These are phyloP conservation scores for Eristalis pertinax DNA, from an alignment of 2,888 invertebrate species.

Conservation along the genomic window DNA sequence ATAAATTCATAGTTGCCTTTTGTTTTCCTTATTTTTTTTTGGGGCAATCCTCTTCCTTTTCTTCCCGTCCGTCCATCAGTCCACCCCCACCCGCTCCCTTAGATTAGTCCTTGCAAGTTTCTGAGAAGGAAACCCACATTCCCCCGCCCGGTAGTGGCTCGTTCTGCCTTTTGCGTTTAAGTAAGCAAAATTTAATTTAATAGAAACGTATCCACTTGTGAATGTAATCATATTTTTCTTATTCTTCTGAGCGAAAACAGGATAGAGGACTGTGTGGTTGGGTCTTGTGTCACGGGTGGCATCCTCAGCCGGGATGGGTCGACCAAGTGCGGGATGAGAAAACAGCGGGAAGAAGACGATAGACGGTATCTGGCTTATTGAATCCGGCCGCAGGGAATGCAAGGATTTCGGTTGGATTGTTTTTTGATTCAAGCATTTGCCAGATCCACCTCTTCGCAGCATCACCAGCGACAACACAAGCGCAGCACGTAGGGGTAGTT, in stretches of 20 bases:
- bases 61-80: neutral
- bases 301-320: neutral
- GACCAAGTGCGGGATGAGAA: conserved; percentile 13
- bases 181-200: conserved; percentile 72
- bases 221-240: conserved; percentile 72
- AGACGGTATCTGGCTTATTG: conserved; percentile 52
- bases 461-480: neutral
- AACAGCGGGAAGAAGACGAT: neutral
- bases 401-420: conserved; percentile 65
- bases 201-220: conserved; percentile 73
- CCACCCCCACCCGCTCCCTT: conserved; percentile 8
- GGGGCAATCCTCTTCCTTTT: neutral
- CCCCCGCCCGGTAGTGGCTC: conserved; percentile 15
- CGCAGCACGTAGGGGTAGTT: conserved; percentile 50
- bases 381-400: conserved; percentile 62
- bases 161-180: conserved; percentile 66
- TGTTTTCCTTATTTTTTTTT: conserved; percentile 50
- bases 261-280: conserved; percentile 34
- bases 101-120: conserved; percentile 68
- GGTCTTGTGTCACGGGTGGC: conserved; percentile 41
- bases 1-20: conserved; percentile 69
- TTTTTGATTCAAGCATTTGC: conserved; percentile 38
- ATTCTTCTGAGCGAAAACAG: conserved; percentile 56
- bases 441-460: neutral
- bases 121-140: neutral